Evolutionary conservation across 2,797 vertebrate species (phyloP).

Genomic region (Coregonus sp.): DNA sequence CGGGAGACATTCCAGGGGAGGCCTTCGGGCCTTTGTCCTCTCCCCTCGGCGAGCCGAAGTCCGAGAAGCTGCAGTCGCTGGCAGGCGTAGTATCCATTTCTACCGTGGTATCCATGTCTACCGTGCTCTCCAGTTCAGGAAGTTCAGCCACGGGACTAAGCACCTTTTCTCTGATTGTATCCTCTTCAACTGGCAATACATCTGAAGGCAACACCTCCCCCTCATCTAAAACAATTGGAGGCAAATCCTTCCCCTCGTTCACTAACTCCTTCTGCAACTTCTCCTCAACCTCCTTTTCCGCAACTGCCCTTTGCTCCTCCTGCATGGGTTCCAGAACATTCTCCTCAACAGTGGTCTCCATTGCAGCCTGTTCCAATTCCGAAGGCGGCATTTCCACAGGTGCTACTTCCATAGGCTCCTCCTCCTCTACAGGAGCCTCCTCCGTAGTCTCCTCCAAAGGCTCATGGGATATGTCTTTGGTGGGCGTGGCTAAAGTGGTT

Average conservation of each 20-base stretch:
- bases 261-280: constrained; percentile 39
- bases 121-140: constrained; percentile 51
- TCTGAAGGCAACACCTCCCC: constrained; percentile 21
- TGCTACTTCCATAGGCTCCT: constrained; percentile 38
- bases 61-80: constrained; percentile 70
- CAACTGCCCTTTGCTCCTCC: constrained; percentile 13
- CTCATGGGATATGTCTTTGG: constrained; percentile 45
- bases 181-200: neutral
- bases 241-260: constrained; percentile 40
- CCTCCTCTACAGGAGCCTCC: constrained; percentile 13
- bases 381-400: neutral
- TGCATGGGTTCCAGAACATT: constrained; percentile 1
- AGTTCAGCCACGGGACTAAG: neutral
- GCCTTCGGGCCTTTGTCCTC: constrained; percentile 66
- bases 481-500: constrained; percentile 25
- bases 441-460: constrained; percentile 24
- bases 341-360: neutral
- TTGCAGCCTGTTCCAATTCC: constrained; percentile 26
- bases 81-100: constrained; percentile 72
- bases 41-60: constrained; percentile 61
- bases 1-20: constrained; percentile 66
- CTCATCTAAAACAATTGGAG: constrained; percentile 36
- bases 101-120: constrained; percentile 60
- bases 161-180: neutral
- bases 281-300: constrained; percentile 23